phyloP scores from a whole-genome alignment of 2,113 vertebrate genomes.

The Dicrurus megarhynchus region DNA sequence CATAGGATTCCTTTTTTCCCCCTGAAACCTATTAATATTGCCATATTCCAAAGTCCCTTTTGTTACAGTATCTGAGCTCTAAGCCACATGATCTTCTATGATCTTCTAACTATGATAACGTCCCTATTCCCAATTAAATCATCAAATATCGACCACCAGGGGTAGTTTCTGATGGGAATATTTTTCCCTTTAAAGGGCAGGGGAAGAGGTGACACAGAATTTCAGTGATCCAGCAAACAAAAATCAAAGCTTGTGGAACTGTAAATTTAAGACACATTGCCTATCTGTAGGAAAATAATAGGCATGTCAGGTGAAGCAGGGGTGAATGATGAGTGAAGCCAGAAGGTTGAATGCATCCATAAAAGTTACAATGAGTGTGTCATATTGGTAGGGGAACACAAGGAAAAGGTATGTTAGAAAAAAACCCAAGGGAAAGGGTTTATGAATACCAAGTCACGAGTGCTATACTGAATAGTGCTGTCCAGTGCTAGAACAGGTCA shows the following conservation, averaged over 20 bases:
- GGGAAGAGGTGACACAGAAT: background rate
- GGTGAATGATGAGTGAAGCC: background rate
- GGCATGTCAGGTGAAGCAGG: background rate
- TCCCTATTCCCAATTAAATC: background rate
- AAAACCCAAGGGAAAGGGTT: background rate
- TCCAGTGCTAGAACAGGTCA: conserved; percentile 1
- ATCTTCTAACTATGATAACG: background rate
- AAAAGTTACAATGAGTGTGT: background rate
- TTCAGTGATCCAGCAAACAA: background rate
- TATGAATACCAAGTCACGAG: background rate
- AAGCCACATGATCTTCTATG: background rate
- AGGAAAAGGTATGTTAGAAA: background rate
- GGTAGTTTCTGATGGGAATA: background rate
- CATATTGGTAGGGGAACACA: background rate
- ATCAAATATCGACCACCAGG: background rate
- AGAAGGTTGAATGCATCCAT: background rate
- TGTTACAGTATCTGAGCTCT: background rate
- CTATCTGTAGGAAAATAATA: background rate
- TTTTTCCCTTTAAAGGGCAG: background rate
- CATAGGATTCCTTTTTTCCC: background rate
- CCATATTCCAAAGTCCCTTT: background rate
- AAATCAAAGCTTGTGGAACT: background rate
- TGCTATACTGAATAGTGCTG: background rate
- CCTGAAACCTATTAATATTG: background rate
- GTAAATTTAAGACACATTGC: background rate